A percentile compares a stretch with the other conserved stretches of the same genome.
Evolutionary conservation across 2,888 invertebrate genomes (phyloP).

Genomic region (Baronia brevicornis): DNA sequence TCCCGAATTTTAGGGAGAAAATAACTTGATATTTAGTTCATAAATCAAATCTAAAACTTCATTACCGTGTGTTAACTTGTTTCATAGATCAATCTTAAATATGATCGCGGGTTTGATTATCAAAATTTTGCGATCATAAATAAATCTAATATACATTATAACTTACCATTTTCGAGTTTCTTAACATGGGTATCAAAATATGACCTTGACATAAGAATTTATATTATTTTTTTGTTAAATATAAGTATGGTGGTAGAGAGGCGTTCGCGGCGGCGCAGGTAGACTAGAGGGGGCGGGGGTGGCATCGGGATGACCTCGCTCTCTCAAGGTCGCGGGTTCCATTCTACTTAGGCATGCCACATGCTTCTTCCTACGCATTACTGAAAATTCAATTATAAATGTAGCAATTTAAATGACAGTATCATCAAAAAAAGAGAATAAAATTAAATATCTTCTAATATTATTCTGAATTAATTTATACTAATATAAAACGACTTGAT

Average conservation of each 20-base stretch:
- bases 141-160: too few relatives aligned
- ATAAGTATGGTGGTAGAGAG: conserved; percentile 36
- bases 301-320: conserved; percentile 54
- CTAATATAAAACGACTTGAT: background rate
- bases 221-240: too few relatives aligned
- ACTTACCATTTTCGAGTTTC: too few relatives aligned
- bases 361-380: conserved; percentile 32
- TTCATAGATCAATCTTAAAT: too few relatives aligned
- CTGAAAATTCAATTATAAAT: conserved; percentile 3
- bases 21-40: too few relatives aligned
- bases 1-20: too few relatives aligned
- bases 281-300: conserved; percentile 29
- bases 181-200: conserved; percentile 3
- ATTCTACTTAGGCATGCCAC: conserved; percentile 54
- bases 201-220: conserved; percentile 10
- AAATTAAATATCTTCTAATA: conserved; percentile 14
- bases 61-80: too few relatives aligned
- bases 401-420: conserved; percentile 6
- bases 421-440: conserved; percentile 10
- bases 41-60: too few relatives aligned
- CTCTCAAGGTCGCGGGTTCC: conserved; percentile 61
- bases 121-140: too few relatives aligned
- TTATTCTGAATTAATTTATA: too few relatives aligned
- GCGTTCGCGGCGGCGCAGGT: conserved; percentile 55
- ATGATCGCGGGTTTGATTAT: too few relatives aligned